Conservation (phyloP, 1,140 invertebrate genomes). For the Philotrypesis tridentata region DNA sequence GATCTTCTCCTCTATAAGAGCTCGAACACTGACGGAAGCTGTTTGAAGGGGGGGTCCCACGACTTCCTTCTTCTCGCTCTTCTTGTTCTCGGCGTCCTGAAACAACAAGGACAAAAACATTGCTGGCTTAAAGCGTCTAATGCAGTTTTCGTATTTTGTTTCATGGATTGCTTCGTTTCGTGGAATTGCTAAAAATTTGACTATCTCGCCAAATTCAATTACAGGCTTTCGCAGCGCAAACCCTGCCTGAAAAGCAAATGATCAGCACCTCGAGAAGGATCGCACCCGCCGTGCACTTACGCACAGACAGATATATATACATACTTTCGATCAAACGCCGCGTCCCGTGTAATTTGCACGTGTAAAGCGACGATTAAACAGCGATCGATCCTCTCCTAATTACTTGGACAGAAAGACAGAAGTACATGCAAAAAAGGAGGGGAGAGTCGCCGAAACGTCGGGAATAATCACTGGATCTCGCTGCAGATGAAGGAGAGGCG, state of each 20-base stretch:
- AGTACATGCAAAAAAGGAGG: neutral
- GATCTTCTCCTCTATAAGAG: slow-evolving; percentile 93
- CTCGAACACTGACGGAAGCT: slow-evolving; percentile 88
- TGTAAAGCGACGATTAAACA: slow-evolving; percentile 26
- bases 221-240: too few species aligned
- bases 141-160: too few species aligned
- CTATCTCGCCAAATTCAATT: neutral
- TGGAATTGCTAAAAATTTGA: too few species aligned
- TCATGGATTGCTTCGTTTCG: too few species aligned
- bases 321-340: neutral
- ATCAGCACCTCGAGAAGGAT: too few species aligned
- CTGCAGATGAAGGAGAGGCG: neutral
- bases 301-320: neutral
- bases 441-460: neutral
- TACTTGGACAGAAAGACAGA: neutral
- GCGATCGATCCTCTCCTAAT: neutral
- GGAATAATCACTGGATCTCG: neutral
- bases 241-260: too few species aligned
- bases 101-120: slow-evolving; percentile 59
- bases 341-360: neutral
- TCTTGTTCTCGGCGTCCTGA: slow-evolving; percentile 89
- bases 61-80: slow-evolving; percentile 88
- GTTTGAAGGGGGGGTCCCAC: slow-evolving; percentile 88
- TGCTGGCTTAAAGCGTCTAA: neutral
- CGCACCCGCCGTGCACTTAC: too few species aligned